phyloP scores from a whole-genome alignment of 2,113 vertebrate genomes.

The Scomber japonicus region DNA sequence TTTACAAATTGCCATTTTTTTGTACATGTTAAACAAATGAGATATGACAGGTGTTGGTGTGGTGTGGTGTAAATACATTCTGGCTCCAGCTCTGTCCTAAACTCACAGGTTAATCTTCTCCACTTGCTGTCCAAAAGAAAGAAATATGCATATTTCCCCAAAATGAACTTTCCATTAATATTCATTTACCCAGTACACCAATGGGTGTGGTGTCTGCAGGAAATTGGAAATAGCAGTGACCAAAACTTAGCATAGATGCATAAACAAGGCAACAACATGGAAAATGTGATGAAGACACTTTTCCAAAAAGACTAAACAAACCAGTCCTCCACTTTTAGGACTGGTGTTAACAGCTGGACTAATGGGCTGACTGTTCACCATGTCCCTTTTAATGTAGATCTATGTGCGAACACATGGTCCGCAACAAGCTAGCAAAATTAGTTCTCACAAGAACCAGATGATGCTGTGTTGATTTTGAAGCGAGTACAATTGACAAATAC shows the following conservation, averaged over 20 bases:
- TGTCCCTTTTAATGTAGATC: no score
- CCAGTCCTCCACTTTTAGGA: background rate
- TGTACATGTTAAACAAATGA: no score
- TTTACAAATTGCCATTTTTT: background rate
- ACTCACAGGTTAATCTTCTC: background rate
- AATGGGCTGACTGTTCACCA: background rate
- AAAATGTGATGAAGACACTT: slow-evolving; percentile 20
- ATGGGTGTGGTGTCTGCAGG: slow-evolving; percentile 2
- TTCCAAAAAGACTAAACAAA: slow-evolving; percentile 1
- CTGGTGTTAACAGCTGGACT: slow-evolving; percentile 20
- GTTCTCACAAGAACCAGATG: background rate
- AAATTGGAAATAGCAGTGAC: slow-evolving; percentile 16
- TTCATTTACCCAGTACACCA: background rate
- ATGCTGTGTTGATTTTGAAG: background rate
- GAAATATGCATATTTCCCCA: background rate
- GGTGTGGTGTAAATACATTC: background rate
- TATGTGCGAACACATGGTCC: background rate
- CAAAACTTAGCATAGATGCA: background rate
- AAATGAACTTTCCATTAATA: background rate
- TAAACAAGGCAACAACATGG: background rate
- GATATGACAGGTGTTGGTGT: no score
- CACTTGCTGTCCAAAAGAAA: background rate
- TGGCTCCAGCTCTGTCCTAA: no score
- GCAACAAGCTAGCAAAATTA: background rate
- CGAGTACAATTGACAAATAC: background rate